A percentile compares a stretch with the other conserved stretches of the same genome.
Conservation (phyloP, 2,113 vertebrate genomes). For the Dasypus novemcinctus region DNA sequence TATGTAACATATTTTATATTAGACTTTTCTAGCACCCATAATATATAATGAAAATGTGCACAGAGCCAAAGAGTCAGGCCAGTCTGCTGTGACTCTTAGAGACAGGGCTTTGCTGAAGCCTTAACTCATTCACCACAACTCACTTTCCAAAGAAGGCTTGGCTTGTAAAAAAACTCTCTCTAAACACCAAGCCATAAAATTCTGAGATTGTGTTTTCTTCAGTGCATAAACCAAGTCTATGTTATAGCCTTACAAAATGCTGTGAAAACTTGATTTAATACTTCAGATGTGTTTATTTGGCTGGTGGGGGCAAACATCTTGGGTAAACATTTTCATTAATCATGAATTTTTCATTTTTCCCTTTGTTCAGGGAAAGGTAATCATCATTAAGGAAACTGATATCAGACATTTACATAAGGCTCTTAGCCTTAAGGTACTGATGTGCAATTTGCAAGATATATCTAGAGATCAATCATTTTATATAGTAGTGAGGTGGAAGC, state of each 20-base stretch:
- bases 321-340: conserved; percentile 29
- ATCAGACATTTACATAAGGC: background rate
- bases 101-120: background rate
- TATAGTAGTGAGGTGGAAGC: background rate
- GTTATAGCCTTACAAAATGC: background rate
- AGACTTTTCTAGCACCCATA: background rate
- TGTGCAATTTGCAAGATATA: background rate
- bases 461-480: background rate
- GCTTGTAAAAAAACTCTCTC: background rate
- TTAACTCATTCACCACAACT: background rate
- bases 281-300: conserved; percentile 6
- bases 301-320: background rate
- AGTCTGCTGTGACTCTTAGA: background rate
- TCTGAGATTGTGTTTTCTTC: background rate
- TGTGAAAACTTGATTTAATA: background rate
- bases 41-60: background rate
- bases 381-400: background rate
- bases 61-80: background rate
- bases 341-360: background rate
- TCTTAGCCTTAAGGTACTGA: background rate
- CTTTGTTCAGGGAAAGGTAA: background rate
- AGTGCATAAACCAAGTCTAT: background rate
- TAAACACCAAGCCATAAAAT: background rate
- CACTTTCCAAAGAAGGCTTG: background rate
- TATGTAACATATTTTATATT: background rate